Evolutionary conservation across 2,888 invertebrate genomes (phyloP).

Genomic region (Lepidochrysops patricia): DNA sequence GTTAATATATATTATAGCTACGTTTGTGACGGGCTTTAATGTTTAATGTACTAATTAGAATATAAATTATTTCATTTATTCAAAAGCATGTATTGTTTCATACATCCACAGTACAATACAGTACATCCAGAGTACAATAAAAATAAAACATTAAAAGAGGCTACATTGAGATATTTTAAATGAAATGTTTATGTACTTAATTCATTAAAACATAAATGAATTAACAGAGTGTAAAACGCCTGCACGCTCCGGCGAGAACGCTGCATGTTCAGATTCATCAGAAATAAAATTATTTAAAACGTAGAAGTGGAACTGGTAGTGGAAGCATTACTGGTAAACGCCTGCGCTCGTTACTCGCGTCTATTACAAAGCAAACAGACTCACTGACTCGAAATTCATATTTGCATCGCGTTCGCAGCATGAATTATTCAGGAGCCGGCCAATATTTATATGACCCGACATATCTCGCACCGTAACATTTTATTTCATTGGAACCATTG

Average conservation of each 20-base stretch:
- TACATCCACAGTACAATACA: too few species aligned
- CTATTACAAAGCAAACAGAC: constrained; percentile 10
- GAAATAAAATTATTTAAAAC: background rate
- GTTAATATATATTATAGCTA: too few species aligned
- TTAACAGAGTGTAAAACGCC: background rate
- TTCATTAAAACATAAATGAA: background rate
- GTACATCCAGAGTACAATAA: too few species aligned
- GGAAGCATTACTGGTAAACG: background rate
- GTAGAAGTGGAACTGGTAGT: background rate
- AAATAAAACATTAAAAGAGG: background rate
- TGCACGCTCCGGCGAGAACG: background rate
- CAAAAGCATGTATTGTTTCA: background rate
- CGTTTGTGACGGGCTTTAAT: too few species aligned
- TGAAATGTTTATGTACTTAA: background rate
- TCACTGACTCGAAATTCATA: constrained; percentile 16
- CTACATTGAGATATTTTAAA: background rate
- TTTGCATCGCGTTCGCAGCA: constrained; percentile 26
- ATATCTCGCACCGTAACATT: constrained; percentile 13
- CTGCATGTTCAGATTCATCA: background rate
- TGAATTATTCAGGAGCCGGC: constrained; percentile 26
- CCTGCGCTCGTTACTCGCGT: constrained; percentile 1
- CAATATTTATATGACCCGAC: constrained; percentile 15
- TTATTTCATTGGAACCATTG: background rate
- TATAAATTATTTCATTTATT: background rate
- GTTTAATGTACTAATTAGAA: too few species aligned